Conservation (phyloP, 1,140 invertebrate species). For the Andrena cerasifolii region DNA sequence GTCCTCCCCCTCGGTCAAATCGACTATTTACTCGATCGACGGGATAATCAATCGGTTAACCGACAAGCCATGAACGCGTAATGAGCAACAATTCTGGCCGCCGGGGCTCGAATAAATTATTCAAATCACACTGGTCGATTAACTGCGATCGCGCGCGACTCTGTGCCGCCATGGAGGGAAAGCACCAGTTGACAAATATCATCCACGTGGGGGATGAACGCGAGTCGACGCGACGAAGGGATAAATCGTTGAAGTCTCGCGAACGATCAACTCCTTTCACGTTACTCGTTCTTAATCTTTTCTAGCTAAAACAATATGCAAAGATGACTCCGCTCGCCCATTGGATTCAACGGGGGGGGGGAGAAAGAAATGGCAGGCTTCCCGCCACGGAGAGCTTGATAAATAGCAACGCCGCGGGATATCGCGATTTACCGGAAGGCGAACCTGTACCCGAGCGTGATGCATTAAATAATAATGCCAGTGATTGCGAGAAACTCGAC, state of each 20-base stretch:
- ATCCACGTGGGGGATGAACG: too few species aligned
- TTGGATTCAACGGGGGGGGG: background rate
- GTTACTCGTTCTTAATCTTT: too few species aligned
- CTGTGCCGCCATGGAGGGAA: background rate
- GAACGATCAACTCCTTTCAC: too few species aligned
- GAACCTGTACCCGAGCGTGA: constrained; percentile 44
- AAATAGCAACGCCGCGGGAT: constrained; percentile 25
- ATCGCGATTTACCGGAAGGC: constrained; percentile 53
- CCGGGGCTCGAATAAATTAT: constrained; percentile 44
- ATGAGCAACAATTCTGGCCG: constrained; percentile 53
- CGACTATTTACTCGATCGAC: constrained; percentile 36
- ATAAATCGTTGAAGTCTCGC: too few species aligned
- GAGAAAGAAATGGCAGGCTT: background rate
- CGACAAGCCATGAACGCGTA: constrained; percentile 53
- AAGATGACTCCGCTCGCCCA: too few species aligned
- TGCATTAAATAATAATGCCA: constrained; percentile 71
- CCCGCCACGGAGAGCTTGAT: background rate
- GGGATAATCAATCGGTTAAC: constrained; percentile 60
- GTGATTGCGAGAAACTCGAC: constrained; percentile 62
- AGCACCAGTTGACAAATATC: too few species aligned
- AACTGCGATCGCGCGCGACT: constrained; percentile 36
- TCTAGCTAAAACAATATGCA: too few species aligned
- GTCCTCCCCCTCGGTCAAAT: constrained; percentile 19
- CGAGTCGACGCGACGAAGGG: too few species aligned
- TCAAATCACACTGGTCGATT: constrained; percentile 48